Evolutionary conservation across 2,113 vertebrate genomes (phyloP), one percentile per base, ranked within the genome.

Genomic region (Calidris pugnax): DNA sequence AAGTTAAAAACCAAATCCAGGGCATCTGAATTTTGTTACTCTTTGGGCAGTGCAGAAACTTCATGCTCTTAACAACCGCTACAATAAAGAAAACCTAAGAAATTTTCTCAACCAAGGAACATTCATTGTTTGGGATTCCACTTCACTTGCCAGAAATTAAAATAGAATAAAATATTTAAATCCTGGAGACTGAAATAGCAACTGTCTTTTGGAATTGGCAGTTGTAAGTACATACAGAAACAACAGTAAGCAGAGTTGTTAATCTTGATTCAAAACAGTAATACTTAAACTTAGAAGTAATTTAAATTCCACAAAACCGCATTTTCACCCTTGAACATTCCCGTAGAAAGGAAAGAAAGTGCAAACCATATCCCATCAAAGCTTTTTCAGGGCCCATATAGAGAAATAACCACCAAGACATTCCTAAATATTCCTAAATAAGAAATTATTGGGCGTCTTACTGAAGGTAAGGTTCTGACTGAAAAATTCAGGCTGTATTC

Each of bases 101-200:
- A 3, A 60, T 78, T 75, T 71, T 84, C 64, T 87, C 90, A 19
- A 35, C 27, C 35, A 85, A 47, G 33, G 13, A 85, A 75, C 4
- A 77, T 9, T 27, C n/a, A 41, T 84, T 86, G 47, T 74, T 82
- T 82, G 35, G 10, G 33, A 82, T 91, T 94, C 78, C 50, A 73
- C 51, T 91, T 89, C 43, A 48, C 43, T 92, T 81, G 45, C 20
- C 43, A 93, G 73, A 86, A 90, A 81, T 60, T 14, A 90, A 93
- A 89, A 56, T 24, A 78, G 21, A 87, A 92, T 94, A 57, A 96
- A 85, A 89, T 91, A 94, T 85, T 96, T 82, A 96, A 83, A 89
- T 75, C 11, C 4, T 3, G 12, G 48, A 89, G 60, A 56, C 71
- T 39, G 35, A 95, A 95, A 81, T 77, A 94, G 32, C 28, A 79